phyloP scores from a whole-genome alignment of 2,113 vertebrate genomes.

The Alligator sinensis region DNA sequence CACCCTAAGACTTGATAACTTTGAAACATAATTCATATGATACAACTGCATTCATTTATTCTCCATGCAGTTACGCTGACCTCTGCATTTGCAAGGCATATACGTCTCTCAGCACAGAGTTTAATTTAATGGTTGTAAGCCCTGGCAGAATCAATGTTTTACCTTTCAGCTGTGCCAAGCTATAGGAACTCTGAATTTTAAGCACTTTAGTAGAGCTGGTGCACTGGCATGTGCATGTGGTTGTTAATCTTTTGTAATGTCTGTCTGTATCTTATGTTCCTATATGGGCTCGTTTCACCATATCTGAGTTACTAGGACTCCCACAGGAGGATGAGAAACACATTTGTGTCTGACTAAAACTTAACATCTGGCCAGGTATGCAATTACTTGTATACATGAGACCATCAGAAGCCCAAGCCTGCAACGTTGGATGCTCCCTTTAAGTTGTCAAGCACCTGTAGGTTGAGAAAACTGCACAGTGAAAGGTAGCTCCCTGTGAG shows the following conservation, averaged over 20 bases:
- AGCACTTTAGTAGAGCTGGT: background rate
- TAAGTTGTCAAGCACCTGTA: background rate
- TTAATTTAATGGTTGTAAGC: no score
- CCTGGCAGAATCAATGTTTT: no score
- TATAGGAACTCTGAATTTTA: background rate
- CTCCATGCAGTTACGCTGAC: no score
- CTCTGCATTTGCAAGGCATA: no score
- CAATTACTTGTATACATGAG: rapidly evolving
- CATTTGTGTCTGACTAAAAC: rapidly evolving
- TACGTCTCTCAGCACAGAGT: no score
- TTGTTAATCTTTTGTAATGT: background rate
- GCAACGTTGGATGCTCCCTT: background rate
- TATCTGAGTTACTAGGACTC: background rate
- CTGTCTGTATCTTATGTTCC: background rate
- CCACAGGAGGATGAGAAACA: background rate
- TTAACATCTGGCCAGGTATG: rapidly evolving
- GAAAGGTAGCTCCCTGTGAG: rapidly evolving
- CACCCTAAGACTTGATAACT: background rate
- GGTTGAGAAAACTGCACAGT: background rate
- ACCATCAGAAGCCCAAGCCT: background rate
- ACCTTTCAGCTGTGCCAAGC: background rate
- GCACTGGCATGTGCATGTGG: background rate
- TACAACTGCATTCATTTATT: no score
- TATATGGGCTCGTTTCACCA: background rate
- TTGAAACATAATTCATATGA: background rate